These are phyloP conservation scores for Calephelis virginiensis DNA, from an alignment of 1,140 invertebrate species.

Conservation along the genomic window DNA sequence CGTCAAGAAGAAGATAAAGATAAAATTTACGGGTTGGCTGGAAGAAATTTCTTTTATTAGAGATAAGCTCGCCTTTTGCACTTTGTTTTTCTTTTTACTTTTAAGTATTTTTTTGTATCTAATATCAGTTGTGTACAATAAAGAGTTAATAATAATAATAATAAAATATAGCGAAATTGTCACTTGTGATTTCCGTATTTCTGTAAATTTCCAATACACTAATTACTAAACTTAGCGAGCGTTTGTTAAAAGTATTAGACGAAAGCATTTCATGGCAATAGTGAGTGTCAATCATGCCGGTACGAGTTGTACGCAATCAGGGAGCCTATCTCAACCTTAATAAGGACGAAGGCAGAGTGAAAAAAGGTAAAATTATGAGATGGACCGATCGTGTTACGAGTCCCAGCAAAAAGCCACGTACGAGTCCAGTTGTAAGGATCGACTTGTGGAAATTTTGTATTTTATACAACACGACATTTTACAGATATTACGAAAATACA, in stretches of 20 bases:
- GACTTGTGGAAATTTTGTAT: slow-evolving; percentile 28
- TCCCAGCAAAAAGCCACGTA: slow-evolving; percentile 51
- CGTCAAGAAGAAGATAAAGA: too few species aligned
- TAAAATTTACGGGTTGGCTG: too few species aligned
- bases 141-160: too few species aligned
- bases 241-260: slow-evolving; percentile 9
- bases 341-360: slow-evolving; percentile 53
- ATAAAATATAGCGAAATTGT: too few species aligned
- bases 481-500: not conserved
- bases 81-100: too few species aligned
- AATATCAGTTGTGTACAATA: too few species aligned
- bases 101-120: too few species aligned
- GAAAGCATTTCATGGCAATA: slow-evolving; percentile 37
- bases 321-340: slow-evolving; percentile 37
- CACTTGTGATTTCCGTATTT: too few species aligned
- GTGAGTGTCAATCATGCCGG: slow-evolving; percentile 51
- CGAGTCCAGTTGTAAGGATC: slow-evolving; percentile 43
- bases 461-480: slow-evolving; percentile 34
- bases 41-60: too few species aligned
- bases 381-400: slow-evolving; percentile 66
- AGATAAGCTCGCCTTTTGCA: too few species aligned
- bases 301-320: slow-evolving; percentile 37
- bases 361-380: slow-evolving; percentile 67
- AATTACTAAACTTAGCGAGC: too few species aligned
- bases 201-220: too few species aligned